Conservation (phyloP, 2,113 vertebrate species). For the Hemicordylus capensis region DNA sequence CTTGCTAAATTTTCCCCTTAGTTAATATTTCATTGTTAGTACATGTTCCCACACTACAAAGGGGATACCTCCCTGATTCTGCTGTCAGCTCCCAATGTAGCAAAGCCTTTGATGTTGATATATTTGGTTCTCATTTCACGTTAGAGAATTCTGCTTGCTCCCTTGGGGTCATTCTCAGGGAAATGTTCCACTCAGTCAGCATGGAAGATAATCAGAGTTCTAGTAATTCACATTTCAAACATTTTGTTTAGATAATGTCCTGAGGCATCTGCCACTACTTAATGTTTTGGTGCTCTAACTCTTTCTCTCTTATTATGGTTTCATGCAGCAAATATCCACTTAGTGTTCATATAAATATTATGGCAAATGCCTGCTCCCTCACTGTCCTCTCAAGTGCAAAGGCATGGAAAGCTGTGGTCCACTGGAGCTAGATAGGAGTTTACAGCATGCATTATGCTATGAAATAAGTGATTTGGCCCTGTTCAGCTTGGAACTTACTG, state of each 20-base stretch:
- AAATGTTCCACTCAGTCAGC: constrained; percentile 25
- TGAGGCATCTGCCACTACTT: constrained; percentile 29
- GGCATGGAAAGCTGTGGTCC: too few relatives aligned
- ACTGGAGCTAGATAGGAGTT: neutral
- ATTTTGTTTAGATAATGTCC: constrained; percentile 13
- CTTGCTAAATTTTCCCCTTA: neutral
- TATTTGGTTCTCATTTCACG: constrained; percentile 14
- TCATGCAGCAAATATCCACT: neutral
- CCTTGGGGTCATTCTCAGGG: constrained; percentile 17
- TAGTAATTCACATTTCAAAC: constrained; percentile 31
- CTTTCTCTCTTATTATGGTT: constrained; percentile 13
- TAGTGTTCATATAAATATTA: neutral
- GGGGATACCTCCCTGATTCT: neutral
- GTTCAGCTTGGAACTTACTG: neutral
- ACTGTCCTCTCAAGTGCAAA: neutral
- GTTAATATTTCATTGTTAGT: neutral
- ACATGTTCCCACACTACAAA: neutral
- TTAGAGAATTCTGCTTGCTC: constrained; percentile 27
- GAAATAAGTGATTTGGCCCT: neutral
- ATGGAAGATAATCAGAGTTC: neutral
- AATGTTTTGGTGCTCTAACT: neutral
- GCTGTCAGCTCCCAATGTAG: constrained; percentile 22
- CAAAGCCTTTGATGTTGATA: constrained; percentile 7
- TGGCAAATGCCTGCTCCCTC: neutral
- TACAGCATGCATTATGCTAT: neutral